Evolutionary conservation across 53 echinoderm and acorn worm species (phyloP), one percentile per base, ranked within the genome.

Genomic region (Pentamera pediparva): DNA sequence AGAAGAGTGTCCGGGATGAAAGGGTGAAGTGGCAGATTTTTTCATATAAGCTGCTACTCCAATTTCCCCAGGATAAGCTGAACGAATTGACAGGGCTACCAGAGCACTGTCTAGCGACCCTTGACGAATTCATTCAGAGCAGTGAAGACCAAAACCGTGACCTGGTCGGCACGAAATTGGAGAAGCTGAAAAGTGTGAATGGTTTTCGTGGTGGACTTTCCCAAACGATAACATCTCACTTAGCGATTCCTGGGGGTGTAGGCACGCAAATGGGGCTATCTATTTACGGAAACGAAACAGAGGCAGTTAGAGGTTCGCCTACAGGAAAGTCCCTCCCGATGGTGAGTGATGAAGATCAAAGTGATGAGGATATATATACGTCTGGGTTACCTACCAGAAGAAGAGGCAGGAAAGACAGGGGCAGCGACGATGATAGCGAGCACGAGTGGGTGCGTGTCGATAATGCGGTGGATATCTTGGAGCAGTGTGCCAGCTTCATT

Each of bases 311-410:
- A 11, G 41, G 29, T 25, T 67, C 67, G 21, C 41, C 67, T 18
- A 27, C 41, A 4, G 27, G 27, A 28, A 67, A 41, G 17, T 67
- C 40, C 15, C 30, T 37, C 27, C 30, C 41, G 7, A 28, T 57
- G 58, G 27, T 26, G 5, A 67, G 67, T 39, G 67, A 67, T 3
- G 67, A 67, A 1, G 67, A 67, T 67, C 67, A 24, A 19, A 67
- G 67, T 22, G 67, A 67, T 2, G 67, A 67, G 45, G 67, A 67
- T 12, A 67, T 67, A 10, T 67, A 67, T 29, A 40, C 67, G 27
- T 67, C 67, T 11, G 67, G 67, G 45, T 39, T 67, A 18, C 67
- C 43, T 1, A 39, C 30, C 38, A 67, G 45, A 43, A 17, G 9
- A 3, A 40, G 47, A 31, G 27, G 47, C 24, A 41, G 39, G 67